Evolutionary conservation across 2,113 vertebrate genomes (phyloP), one percentile per base, ranked within the genome.

Genomic region (Pachycephala philippinensis): DNA sequence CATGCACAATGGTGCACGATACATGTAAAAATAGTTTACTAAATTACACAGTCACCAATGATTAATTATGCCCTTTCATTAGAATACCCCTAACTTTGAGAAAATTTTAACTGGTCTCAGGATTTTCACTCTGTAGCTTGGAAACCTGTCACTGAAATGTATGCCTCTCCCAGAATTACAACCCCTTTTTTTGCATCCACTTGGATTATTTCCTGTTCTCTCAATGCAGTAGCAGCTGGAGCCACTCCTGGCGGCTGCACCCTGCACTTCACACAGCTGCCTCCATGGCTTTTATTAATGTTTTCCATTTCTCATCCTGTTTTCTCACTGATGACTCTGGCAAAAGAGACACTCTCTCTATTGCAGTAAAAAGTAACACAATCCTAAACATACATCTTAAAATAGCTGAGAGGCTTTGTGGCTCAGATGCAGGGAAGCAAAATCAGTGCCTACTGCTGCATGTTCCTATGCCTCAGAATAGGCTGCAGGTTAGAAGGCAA

Each of bases 221-320:
- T 96, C 90, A 96, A 79, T 93, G 28, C 75, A 68, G 82, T 57
- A 94, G 94, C 95, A 98, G 91, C 96, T 98, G 95, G 84, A 94
- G n/a, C 60, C 95, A 96, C 91, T 97, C 74, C 78, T 71, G 86
- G 72, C 8, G 44, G 39, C 47, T 95, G 52, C 85, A 94, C 89
- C 56, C 88, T 75, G 30, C 72, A 79, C 78, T 95, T 95, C 92
- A 53, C 68, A 84, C 94, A 97, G 96, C 94, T 97, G 96, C 89
- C 65, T 94, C 45, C 60, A 57, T 56, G 84, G 70, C 45, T 97
- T 90, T 91, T 90, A 93, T 87, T 93, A 87, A 96, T 88, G 47
- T 84, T 97, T 96, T 95, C 89, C 60, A 93, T 97, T 96, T 91
- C 59, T 95, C 80, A 93, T 96, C 90, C 84, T 95, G 69, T 88